Evolutionary conservation across 2,888 invertebrate species (phyloP).

Genomic region (Phrixothrix hirtus): DNA sequence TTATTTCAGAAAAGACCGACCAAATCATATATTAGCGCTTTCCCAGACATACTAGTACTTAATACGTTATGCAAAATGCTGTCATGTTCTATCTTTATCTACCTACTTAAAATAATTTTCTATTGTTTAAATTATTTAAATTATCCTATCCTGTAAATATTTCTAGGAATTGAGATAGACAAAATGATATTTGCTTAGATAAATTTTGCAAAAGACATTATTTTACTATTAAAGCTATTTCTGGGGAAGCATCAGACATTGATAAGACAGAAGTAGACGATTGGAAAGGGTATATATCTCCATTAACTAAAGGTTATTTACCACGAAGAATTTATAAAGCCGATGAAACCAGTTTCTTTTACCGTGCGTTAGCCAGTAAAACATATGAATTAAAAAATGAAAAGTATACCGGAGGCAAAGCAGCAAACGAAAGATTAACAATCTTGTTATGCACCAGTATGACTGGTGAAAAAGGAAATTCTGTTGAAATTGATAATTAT

Average conservation of each 20-base stretch:
- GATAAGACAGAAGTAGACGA: neutral
- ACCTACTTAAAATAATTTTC: no score
- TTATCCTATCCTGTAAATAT: no score
- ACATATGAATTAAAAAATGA: slow-evolving; percentile 35
- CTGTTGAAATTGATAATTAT: slow-evolving; percentile 35
- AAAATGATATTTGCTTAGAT: slow-evolving; percentile 5
- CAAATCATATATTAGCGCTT: no score
- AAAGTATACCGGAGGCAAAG: slow-evolving; percentile 36
- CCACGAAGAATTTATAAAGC: slow-evolving; percentile 5
- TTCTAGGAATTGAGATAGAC: neutral
- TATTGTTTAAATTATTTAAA: no score
- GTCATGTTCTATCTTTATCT: no score
- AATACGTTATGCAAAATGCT: no score
- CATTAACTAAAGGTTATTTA: neutral
- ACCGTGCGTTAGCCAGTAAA: slow-evolving; percentile 34
- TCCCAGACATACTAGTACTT: no score
- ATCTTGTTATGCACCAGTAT: slow-evolving; percentile 32
- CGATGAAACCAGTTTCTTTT: slow-evolving; percentile 37
- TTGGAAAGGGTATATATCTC: neutral
- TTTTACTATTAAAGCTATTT: neutral
- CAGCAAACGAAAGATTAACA: no score
- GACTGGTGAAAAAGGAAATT: no score
- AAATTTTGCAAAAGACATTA: slow-evolving; percentile 9
- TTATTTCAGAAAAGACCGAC: no score
- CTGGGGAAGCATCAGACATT: neutral